Evolutionary conservation across 2,888 invertebrate genomes (phyloP).

Genomic region (Electrophaes corylata): DNA sequence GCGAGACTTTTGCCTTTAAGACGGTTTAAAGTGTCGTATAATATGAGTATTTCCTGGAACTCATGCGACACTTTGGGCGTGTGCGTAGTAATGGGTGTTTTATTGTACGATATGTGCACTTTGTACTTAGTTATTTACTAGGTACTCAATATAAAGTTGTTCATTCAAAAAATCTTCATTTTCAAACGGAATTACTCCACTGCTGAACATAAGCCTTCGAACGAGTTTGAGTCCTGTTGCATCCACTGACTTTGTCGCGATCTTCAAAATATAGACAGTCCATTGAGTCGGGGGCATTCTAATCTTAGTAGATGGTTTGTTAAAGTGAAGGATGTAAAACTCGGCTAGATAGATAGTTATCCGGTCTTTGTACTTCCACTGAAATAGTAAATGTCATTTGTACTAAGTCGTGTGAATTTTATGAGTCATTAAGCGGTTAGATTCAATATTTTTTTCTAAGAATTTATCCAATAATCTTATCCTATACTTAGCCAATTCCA

Average conservation of each 20-base stretch:
- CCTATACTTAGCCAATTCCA: slow-evolving; percentile 15
- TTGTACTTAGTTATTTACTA: slow-evolving; percentile 8
- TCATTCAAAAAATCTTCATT: neutral
- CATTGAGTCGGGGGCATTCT: too few species aligned
- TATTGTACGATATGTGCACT: slow-evolving; percentile 21
- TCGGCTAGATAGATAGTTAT: neutral
- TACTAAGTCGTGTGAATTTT: slow-evolving; percentile 18
- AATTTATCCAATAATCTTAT: slow-evolving; percentile 27
- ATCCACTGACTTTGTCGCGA: too few species aligned
- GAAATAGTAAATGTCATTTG: slow-evolving; percentile 16
- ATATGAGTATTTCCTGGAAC: slow-evolving; percentile 81
- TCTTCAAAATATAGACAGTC: too few species aligned
- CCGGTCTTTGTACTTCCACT: neutral
- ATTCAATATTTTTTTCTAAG: slow-evolving; percentile 31
- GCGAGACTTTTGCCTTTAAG: slow-evolving; percentile 79
- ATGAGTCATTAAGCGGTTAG: slow-evolving; percentile 32
- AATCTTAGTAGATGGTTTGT: too few species aligned
- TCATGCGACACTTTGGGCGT: slow-evolving; percentile 59
- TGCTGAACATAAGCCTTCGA: too few species aligned
- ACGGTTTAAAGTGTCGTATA: slow-evolving; percentile 73
- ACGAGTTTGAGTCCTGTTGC: too few species aligned
- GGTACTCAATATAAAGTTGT: neutral
- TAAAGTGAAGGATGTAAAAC: neutral
- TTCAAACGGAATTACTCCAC: too few species aligned
- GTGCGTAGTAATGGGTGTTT: slow-evolving; percentile 33